Base-by-base conservation (phyloP, 1,140 invertebrate species). In the Colletes latitarsis region DNA sequence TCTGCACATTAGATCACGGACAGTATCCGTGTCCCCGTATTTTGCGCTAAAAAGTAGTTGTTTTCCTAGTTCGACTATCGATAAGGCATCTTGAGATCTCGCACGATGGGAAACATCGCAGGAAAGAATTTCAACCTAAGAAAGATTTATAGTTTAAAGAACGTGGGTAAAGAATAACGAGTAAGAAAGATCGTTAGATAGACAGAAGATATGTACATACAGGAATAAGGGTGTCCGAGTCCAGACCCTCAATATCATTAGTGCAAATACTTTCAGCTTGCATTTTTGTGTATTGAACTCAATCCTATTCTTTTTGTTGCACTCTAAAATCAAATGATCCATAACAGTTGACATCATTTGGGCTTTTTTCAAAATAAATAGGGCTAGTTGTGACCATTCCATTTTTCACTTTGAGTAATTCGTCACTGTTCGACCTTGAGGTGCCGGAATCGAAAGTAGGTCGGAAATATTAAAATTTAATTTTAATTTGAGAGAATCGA, bases 31-130 rank as follows among this genome's bases (percentile, higher is more conserved):
- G 90, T 98, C 95, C 8, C 97, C 97, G 88, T 96, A 95, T 88
- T 96, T 95, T 39, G 97, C 96, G 71, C 96, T 96, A 89, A 96
- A 95, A 71, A 98, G 91, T 85, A 99, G 93, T 72, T 96, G 95
- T 87, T 98, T 98, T 17, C 98, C 98, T 74, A 98, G 93, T 92
- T 98, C 97, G 75, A 96, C 94, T 85, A 96, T 93, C 6, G 93
- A 90, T 75, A 89, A 85, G 67, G 91, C 91, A 91, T 93, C 92
- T 84, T 92, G 90, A 60, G 89, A 88, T 57, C 87, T 76, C 21
- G 80, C 64, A 71, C 84, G 87, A 74, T 81, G 69, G 6, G 87
- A 79, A 30, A 91, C 85, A 83, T 92, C 90, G 70, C 91, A 91
- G 58, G 89, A 89, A 39, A 93, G 76, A 39, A 93, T 91, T 88